These are phyloP conservation scores for Gryllus bimaculatus DNA, from an alignment of 1,140 invertebrate genomes.

Conservation along the genomic window DNA sequence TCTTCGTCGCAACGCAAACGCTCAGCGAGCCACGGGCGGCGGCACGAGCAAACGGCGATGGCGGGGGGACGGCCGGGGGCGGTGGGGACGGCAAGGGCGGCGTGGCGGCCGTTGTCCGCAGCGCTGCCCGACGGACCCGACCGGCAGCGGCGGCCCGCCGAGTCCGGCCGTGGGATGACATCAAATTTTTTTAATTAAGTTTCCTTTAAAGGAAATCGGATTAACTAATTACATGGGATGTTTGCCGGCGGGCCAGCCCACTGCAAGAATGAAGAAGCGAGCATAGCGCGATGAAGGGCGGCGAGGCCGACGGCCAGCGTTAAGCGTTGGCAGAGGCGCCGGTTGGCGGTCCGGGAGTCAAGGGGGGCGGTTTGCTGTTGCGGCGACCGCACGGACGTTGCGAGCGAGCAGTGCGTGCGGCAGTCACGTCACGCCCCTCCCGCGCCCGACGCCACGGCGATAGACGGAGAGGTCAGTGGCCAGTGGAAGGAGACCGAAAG, in stretches of 20 bases:
- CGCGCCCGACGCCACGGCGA: too few relatives aligned
- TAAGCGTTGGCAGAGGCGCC: neutral
- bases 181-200: conserved; percentile 6
- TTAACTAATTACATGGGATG: neutral
- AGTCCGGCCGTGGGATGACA: neutral
- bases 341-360: too few relatives aligned
- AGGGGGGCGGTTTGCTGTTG: neutral
- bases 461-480: neutral
- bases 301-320: too few relatives aligned
- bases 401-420: neutral
- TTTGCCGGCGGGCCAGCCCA: neutral
- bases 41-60: neutral
- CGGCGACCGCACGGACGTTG: neutral
- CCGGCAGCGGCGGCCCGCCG: too few relatives aligned
- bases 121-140: too few relatives aligned
- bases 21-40: neutral
- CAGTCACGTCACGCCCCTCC: neutral
- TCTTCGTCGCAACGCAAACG: too few relatives aligned
- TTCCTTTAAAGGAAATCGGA: conserved; percentile 4
- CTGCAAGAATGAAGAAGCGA: neutral
- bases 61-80: too few relatives aligned
- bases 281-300: neutral
- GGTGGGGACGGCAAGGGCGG: neutral
- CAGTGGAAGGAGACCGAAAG: too few relatives aligned
- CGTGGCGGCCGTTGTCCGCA: neutral